A percentile compares a stretch with the other conserved stretches of the same genome.
These are phyloP conservation scores for Semaprochilodus insignis DNA, from an alignment of 2,797 vertebrate genomes.

Conservation along the genomic window DNA sequence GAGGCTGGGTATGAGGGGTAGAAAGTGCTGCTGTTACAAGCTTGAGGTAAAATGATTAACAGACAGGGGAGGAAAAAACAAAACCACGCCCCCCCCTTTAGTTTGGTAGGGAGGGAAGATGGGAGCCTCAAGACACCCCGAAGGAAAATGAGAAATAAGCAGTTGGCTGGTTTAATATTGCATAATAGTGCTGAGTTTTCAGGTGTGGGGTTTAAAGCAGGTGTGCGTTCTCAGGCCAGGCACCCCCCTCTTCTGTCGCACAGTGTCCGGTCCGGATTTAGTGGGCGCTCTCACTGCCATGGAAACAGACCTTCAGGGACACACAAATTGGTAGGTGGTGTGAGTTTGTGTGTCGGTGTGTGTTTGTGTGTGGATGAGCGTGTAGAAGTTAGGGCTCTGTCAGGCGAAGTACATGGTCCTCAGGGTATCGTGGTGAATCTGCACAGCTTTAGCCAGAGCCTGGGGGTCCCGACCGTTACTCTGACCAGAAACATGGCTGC, in stretches of 20 bases:
- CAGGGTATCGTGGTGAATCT: conserved; percentile 95
- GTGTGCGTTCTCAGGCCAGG: conserved; percentile 78
- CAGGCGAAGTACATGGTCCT: conserved; percentile 95
- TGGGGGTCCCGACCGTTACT: conserved; percentile 91
- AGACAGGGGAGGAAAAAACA: conserved; percentile 62
- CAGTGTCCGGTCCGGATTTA: conserved; percentile 87
- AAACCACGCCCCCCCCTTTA: conserved; percentile 19
- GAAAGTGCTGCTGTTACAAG: conserved; percentile 77
- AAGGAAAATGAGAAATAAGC: conserved; percentile 58
- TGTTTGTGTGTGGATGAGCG: conserved; percentile 73
- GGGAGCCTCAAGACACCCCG: neutral
- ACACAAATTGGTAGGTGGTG: conserved; percentile 39
- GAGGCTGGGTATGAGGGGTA: conserved; percentile 27
- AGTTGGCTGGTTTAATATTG: conserved; percentile 99
- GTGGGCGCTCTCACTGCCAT: conserved; percentile 67
- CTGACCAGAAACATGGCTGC: conserved; percentile 92
- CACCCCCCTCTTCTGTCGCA: conserved; percentile 76
- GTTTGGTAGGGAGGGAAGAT: conserved; percentile 26
- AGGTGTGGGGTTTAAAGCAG: conserved; percentile 83
- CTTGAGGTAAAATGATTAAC: conserved; percentile 72
- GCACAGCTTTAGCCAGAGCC: conserved; percentile 91
- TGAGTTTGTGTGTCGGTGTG: conserved; percentile 61
- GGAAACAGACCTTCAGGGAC: conserved; percentile 79
- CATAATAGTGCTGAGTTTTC: conserved; percentile 96
- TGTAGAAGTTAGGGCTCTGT: conserved; percentile 59